Evolutionary conservation across 1,140 invertebrate species (phyloP).

Genomic region (Eumaeus atala): DNA sequence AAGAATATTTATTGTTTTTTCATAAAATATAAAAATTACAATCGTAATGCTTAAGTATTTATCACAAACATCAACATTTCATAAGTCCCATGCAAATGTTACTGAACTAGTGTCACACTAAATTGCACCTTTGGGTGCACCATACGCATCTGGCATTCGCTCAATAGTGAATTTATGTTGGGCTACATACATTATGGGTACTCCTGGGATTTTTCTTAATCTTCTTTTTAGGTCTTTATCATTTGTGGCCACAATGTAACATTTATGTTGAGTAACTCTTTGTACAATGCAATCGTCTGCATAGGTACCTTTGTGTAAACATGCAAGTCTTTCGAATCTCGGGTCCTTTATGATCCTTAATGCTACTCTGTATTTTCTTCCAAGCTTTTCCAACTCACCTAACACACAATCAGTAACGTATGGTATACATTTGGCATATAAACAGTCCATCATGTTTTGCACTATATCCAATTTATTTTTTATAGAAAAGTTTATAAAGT

Average conservation of each 20-base stretch:
- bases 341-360: conserved; percentile 97
- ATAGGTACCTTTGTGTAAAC: conserved; percentile 98
- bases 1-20: not conserved
- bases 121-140: conserved; percentile 82
- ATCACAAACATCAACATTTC: conserved; percentile 5
- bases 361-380: conserved; percentile 95
- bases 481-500: conserved; percentile 99
- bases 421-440: conserved; percentile 98
- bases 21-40: not conserved
- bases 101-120: conserved; percentile 24
- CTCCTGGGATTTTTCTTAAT: conserved; percentile 98
- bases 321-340: conserved; percentile 93
- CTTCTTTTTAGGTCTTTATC: conserved; percentile 97
- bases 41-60: conserved; percentile 1
- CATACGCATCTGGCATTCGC: conserved; percentile 98
- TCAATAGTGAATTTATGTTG: conserved; percentile 97
- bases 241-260: conserved; percentile 99
- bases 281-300: conserved; percentile 99
- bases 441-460: conserved; percentile 98
- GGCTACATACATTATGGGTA: conserved; percentile 98
- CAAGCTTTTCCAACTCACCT: conserved; percentile 98
- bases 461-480: conserved; percentile 98
- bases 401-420: conserved; percentile 99
- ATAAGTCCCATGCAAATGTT: no score
- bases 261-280: conserved; percentile 97